Percentiles rank a stretch among this genome's conserved stretches.
Conservation (phyloP, 2,888 invertebrate species). For the Hesperia comma region DNA sequence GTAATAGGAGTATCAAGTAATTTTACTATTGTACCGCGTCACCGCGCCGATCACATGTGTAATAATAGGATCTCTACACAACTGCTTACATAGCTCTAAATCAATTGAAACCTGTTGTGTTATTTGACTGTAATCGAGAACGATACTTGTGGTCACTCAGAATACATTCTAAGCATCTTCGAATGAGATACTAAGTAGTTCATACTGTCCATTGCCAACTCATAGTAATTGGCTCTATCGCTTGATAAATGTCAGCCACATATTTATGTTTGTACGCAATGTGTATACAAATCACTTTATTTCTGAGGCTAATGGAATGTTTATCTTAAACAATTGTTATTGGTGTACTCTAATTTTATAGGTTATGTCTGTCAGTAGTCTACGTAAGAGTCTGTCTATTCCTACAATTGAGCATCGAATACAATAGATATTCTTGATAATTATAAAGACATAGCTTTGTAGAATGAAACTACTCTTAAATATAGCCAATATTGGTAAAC, state of each 20-base stretch:
- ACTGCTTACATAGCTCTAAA: constrained; percentile 48
- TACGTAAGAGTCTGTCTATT: too few relatives aligned
- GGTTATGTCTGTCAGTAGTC: background rate
- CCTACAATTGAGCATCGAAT: too few relatives aligned
- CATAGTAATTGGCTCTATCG: constrained; percentile 45
- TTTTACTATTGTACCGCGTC: constrained; percentile 45
- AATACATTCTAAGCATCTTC: constrained; percentile 41
- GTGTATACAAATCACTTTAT: constrained; percentile 39
- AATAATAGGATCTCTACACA: constrained; percentile 39
- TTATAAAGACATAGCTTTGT: too few relatives aligned
- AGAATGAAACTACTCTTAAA: too few relatives aligned
- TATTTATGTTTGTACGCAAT: constrained; percentile 8
- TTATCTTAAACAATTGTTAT: background rate
- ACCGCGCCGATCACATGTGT: constrained; percentile 28
- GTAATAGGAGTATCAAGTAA: too few relatives aligned
- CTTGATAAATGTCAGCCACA: constrained; percentile 42
- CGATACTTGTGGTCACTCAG: constrained; percentile 43
- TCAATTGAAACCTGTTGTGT: constrained; percentile 52
- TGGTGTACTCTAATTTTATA: background rate
- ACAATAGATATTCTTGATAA: too few relatives aligned
- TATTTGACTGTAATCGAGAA: constrained; percentile 48
- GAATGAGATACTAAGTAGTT: constrained; percentile 39
- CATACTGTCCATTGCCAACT: constrained; percentile 39
- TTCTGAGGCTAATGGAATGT: constrained; percentile 1
- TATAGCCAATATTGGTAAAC: too few relatives aligned